A percentile compares a stretch with the other conserved stretches of the same genome.
These are phyloP conservation scores for Lota lota DNA, from an alignment of 2,113 vertebrate species.

Conservation along the genomic window DNA sequence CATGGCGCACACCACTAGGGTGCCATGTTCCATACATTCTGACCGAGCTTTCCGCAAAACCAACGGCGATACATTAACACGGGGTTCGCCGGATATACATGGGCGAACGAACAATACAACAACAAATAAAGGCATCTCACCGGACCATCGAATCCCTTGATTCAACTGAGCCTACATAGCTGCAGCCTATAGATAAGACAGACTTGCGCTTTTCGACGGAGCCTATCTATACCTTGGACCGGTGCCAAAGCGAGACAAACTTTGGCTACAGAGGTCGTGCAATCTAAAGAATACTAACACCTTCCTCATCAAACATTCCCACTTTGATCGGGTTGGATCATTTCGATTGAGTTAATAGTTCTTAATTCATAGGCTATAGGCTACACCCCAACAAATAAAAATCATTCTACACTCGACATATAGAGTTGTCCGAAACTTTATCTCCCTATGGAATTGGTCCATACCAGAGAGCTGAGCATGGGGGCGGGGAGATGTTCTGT, in stretches of 20 bases:
- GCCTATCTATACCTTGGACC: constrained; percentile 45
- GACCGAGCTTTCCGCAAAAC: constrained; percentile 37
- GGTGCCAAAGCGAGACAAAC: constrained; percentile 47
- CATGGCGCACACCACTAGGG: constrained; percentile 55
- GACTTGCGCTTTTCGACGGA: constrained; percentile 34
- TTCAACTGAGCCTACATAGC: constrained; percentile 13
- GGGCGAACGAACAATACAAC: constrained; percentile 18
- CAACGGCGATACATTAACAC: not conserved
- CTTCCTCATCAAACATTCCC: constrained; percentile 24
- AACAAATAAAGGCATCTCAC: constrained; percentile 47
- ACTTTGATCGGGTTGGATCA: constrained; percentile 32
- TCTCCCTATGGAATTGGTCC: constrained; percentile 70
- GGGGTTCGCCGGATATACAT: constrained; percentile 8
- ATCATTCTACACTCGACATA: not conserved
- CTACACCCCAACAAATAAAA: constrained; percentile 27
- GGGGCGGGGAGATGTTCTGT: constrained; percentile 65
- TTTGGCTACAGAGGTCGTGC: constrained; percentile 56
- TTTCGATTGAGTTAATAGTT: constrained; percentile 35
- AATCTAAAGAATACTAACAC: constrained; percentile 37
- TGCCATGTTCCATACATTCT: constrained; percentile 50
- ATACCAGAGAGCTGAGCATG: constrained; percentile 36
- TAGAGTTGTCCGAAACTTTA: constrained; percentile 58
- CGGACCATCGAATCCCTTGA: constrained; percentile 51
- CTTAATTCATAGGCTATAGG: constrained; percentile 15
- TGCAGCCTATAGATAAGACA: constrained; percentile 29